Conservation (phyloP, 2,888 invertebrate species). For the Ornithoptera alexandrae region DNA sequence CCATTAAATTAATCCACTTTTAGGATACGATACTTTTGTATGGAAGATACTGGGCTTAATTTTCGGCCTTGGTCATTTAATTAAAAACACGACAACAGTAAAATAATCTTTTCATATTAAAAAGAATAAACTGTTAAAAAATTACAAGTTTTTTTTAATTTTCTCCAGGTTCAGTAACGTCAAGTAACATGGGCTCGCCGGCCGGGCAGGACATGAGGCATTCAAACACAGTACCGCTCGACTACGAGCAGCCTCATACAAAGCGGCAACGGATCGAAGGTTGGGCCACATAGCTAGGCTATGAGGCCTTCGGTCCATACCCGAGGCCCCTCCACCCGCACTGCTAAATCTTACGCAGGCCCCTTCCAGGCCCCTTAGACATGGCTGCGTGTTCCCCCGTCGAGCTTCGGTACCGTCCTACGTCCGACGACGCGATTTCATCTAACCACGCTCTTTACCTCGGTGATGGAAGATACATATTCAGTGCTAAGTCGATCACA, state of each 20-base stretch:
- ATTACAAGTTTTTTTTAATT: neutral
- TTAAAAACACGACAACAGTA: too few relatives aligned
- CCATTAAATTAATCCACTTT: too few relatives aligned
- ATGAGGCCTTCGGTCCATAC: conserved; percentile 74
- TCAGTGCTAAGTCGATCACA: conserved; percentile 39
- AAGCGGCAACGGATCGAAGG: conserved; percentile 95
- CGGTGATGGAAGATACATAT: conserved; percentile 41
- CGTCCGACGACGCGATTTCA: conserved; percentile 33
- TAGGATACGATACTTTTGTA: too few relatives aligned
- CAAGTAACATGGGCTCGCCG: conserved; percentile 90
- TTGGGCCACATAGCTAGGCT: conserved; percentile 92
- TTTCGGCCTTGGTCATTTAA: too few relatives aligned
- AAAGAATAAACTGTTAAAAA: too few relatives aligned
- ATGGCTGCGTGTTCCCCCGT: conserved; percentile 43
- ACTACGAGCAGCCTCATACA: conserved; percentile 82
- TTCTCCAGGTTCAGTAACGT: conserved; percentile 87
- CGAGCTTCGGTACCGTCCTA: conserved; percentile 57
- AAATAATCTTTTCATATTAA: too few relatives aligned
- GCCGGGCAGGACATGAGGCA: conserved; percentile 79
- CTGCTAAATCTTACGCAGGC: conserved; percentile 57
- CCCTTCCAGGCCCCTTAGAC: conserved; percentile 38
- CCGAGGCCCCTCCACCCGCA: conserved; percentile 77
- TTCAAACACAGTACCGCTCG: conserved; percentile 61
- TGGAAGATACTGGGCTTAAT: too few relatives aligned
- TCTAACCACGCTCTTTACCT: conserved; percentile 39